Evolutionary conservation across 2,113 vertebrate genomes (phyloP).

Genomic region (Cnemophilus loriae): DNA sequence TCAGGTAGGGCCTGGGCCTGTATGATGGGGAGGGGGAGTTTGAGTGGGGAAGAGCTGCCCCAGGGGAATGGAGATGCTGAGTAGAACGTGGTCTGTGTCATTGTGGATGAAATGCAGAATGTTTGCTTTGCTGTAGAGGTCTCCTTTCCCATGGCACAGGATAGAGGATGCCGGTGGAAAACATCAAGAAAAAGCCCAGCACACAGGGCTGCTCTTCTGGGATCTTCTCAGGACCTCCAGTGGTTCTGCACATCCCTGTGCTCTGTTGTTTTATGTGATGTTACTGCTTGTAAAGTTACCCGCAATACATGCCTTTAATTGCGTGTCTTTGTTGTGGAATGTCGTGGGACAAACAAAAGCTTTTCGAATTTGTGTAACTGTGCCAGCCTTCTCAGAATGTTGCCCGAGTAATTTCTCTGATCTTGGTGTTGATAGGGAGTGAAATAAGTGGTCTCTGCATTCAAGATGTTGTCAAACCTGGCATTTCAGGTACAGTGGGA

Average conservation of each 20-base stretch:
- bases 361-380: neutral
- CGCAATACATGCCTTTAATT: neutral
- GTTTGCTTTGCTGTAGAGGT: neutral
- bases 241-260: too few relatives aligned
- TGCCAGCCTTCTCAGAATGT: neutral
- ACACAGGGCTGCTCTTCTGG: neutral
- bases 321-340: neutral
- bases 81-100: neutral
- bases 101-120: neutral
- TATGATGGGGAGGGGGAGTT: neutral
- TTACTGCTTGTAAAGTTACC: neutral
- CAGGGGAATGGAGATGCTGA: neutral
- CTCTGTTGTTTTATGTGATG: neutral
- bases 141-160: neutral
- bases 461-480: too few relatives aligned
- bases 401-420: neutral
- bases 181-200: neutral
- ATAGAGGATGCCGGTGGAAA: neutral
- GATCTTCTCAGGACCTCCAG: neutral
- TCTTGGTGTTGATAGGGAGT: neutral
- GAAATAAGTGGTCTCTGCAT: neutral
- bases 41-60: neutral
- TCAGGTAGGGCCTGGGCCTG: neutral
- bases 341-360: neutral
- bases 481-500: neutral